Evolutionary conservation across 2,113 vertebrate genomes (phyloP).

Genomic region (Petromus typicus): DNA sequence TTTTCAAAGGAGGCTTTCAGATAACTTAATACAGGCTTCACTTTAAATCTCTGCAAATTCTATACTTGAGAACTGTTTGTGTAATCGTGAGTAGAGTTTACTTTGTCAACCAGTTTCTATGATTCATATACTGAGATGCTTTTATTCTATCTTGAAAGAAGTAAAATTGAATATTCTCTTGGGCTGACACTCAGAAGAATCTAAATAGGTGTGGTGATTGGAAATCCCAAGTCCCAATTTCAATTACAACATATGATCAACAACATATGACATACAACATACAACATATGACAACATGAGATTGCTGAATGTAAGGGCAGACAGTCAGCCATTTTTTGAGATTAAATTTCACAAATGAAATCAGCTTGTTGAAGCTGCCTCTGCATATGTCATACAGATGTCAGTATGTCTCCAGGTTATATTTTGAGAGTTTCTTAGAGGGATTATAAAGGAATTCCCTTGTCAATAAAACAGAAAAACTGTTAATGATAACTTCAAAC

Average conservation of each 20-base stretch:
- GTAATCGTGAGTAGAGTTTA: conserved; percentile 43
- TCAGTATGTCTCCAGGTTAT: not conserved
- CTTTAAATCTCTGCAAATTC: not conserved
- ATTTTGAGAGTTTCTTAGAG: conserved; percentile 14
- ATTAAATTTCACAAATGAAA: conserved; percentile 62
- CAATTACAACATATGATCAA: not conserved
- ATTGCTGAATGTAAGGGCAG: conserved; percentile 46
- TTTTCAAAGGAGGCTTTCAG: conserved; percentile 57
- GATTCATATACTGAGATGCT: conserved; percentile 19
- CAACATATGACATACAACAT: too few species aligned
- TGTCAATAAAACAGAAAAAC: conserved; percentile 9
- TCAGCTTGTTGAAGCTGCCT: conserved; percentile 8
- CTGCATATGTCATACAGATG: not conserved
- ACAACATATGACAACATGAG: not conserved
- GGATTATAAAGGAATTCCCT: not conserved
- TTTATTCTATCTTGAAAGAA: conserved; percentile 57
- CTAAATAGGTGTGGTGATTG: conserved; percentile 50
- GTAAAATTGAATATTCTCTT: conserved; percentile 58
- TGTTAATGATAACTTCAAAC: conserved; percentile 8
- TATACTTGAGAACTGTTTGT: conserved; percentile 15
- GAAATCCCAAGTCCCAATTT: conserved; percentile 61
- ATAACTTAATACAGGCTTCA: conserved; percentile 3
- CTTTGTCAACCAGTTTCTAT: conserved; percentile 24
- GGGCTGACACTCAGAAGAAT: conserved; percentile 36
- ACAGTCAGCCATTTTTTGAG: conserved; percentile 23